These are phyloP conservation scores for Epistrophella euchroma DNA, from an alignment of 2,888 invertebrate species.

Conservation along the genomic window DNA sequence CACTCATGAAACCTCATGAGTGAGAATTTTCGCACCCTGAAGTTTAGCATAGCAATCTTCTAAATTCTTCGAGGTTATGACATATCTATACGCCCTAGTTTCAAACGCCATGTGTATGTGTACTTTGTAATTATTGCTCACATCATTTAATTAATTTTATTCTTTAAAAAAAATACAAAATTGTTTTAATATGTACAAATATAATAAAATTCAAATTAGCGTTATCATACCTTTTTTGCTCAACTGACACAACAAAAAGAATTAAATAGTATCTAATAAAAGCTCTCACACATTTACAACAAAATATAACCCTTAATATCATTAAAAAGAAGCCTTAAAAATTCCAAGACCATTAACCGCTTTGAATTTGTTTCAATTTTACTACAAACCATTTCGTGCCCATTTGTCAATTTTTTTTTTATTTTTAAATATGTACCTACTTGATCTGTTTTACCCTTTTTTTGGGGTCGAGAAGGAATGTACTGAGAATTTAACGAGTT, in stretches of 20 bases:
- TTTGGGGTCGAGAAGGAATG: not conserved
- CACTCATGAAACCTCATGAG: no score
- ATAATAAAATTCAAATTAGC: slow-evolving; percentile 1
- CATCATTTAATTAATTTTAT: no score
- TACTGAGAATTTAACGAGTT: slow-evolving; percentile 4
- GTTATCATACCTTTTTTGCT: not conserved
- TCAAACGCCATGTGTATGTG: no score
- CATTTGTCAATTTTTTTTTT: slow-evolving; percentile 49
- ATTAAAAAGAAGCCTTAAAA: slow-evolving; percentile 43
- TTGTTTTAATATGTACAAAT: not conserved
- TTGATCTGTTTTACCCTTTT: slow-evolving; percentile 59
- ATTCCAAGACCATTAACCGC: slow-evolving; percentile 54
- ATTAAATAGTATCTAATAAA: slow-evolving; percentile 5
- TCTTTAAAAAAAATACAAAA: no score
- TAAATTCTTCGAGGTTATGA: no score
- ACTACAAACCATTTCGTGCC: slow-evolving; percentile 63
- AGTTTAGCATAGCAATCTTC: no score
- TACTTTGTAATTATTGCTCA: no score
- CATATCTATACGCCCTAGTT: no score
- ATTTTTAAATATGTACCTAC: not conserved
- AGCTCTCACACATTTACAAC: not conserved
- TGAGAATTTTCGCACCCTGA: no score
- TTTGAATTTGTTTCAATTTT: slow-evolving; percentile 59
- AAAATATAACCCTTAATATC: slow-evolving; percentile 18
- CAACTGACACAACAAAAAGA: not conserved